Evolutionary conservation across 2,888 invertebrate species (phyloP).

Genomic region (Chironomus riparius): DNA sequence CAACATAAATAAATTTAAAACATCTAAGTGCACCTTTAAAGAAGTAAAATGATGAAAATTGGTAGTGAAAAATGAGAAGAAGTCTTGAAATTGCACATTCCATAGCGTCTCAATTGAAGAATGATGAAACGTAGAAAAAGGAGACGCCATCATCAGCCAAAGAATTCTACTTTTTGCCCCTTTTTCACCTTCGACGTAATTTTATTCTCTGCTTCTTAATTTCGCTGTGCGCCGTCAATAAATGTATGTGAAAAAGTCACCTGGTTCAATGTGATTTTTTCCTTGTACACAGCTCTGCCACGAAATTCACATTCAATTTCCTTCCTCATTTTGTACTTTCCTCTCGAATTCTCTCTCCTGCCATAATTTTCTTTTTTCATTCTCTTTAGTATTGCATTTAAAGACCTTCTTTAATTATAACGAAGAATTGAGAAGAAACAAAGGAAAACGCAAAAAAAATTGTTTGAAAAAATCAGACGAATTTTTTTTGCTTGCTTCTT

Average conservation of each 20-base stretch:
- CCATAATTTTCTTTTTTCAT: background rate
- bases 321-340: background rate
- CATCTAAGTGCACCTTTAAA: background rate
- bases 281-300: background rate
- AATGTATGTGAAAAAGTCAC: background rate
- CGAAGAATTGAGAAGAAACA: background rate
- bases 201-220: too few species aligned
- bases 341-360: background rate
- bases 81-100: background rate
- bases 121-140: too few species aligned
- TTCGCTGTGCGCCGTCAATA: too few species aligned
- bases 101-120: background rate
- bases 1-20: background rate
- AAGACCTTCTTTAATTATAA: conserved; percentile 9
- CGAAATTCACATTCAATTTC: conserved; percentile 17
- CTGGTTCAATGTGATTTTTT: conserved; percentile 9
- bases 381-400: background rate
- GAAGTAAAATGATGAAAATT: background rate
- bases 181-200: too few species aligned
- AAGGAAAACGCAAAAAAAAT: background rate
- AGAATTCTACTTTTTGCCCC: too few species aligned
- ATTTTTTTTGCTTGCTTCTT: background rate
- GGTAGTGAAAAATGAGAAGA: background rate
- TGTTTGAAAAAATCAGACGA: background rate
- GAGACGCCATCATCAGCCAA: too few species aligned